These are phyloP conservation scores for Ganaspis brasiliensis DNA, from an alignment of 2,888 invertebrate species.

Conservation along the genomic window DNA sequence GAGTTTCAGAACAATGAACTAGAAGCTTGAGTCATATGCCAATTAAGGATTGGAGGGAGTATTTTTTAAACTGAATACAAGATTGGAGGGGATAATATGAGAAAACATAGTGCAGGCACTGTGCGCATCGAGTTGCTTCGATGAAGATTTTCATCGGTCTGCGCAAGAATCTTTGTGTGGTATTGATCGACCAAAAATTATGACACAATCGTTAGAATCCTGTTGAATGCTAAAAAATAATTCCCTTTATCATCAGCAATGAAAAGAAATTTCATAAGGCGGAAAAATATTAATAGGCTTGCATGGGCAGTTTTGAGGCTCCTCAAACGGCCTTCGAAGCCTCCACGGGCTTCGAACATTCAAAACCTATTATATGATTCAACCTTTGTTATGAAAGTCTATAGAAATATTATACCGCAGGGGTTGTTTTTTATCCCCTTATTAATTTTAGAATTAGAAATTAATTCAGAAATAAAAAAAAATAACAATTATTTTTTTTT, in stretches of 20 bases:
- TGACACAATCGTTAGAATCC: conserved; percentile 72
- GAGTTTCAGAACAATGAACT: conserved; percentile 74
- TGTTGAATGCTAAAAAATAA: conserved; percentile 55
- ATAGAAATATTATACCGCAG: conserved; percentile 74
- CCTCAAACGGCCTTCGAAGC: conserved; percentile 14
- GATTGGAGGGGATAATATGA: conserved; percentile 60
- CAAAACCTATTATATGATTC: conserved; percentile 49
- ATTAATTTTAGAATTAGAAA: conserved; percentile 43
- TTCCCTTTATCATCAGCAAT: conserved; percentile 50
- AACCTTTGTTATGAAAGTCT: conserved; percentile 65
- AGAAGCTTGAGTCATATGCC: conserved; percentile 74
- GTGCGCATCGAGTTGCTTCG: conserved; percentile 75
- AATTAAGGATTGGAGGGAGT: conserved; percentile 70
- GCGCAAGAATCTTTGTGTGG: conserved; percentile 75
- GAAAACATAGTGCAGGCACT: conserved; percentile 65
- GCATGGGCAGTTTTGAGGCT: conserved; percentile 58
- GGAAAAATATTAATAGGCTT: conserved; percentile 71
- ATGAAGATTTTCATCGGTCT: conserved; percentile 74
- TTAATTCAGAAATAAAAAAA: conserved; percentile 43
- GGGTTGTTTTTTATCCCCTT: conserved; percentile 27
- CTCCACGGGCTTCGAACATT: conserved; percentile 1
- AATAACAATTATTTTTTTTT: conserved; percentile 12
- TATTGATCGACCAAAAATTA: conserved; percentile 79
- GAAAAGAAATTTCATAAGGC: conserved; percentile 60
- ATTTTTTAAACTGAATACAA: conserved; percentile 68